phyloP scores from a whole-genome alignment of 2,888 invertebrate species.

The Amiota communis region DNA sequence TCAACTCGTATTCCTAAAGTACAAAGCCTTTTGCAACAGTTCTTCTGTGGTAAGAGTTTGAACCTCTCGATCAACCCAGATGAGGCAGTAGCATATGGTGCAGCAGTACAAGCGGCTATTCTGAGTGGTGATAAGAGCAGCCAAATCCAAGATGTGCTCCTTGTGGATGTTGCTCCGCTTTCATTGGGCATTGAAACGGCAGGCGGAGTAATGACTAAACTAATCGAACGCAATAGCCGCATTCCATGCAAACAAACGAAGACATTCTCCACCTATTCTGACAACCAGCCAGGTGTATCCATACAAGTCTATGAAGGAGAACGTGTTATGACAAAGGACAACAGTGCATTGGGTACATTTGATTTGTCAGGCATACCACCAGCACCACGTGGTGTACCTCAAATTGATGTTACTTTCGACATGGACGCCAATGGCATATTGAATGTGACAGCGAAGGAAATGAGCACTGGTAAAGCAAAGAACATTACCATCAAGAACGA shows the following conservation, averaged over 20 bases:
- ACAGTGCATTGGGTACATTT: constrained; percentile 95
- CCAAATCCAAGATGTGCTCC: constrained; percentile 31
- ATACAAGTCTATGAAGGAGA: constrained; percentile 86
- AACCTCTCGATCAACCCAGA: constrained; percentile 86
- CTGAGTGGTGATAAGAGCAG: constrained; percentile 80
- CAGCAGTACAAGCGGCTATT: constrained; percentile 83
- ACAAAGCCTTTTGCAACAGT: constrained; percentile 82
- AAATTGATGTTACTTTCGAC: constrained; percentile 86
- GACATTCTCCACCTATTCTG: constrained; percentile 85
- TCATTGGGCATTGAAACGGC: constrained; percentile 86
- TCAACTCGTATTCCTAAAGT: constrained; percentile 87
- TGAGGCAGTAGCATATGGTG: constrained; percentile 87
- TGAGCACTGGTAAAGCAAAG: constrained; percentile 80
- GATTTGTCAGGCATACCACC: constrained; percentile 96
- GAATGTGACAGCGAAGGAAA: constrained; percentile 86
- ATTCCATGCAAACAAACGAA: constrained; percentile 83
- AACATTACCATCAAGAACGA: constrained; percentile 89
- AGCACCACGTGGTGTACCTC: constrained; percentile 90
- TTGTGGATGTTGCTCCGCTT: constrained; percentile 81
- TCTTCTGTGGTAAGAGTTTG: constrained; percentile 82
- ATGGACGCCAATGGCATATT: constrained; percentile 96
- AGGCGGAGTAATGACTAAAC: constrained; percentile 86
- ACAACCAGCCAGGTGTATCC: constrained; percentile 85
- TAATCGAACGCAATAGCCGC: constrained; percentile 81
- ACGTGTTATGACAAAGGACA: constrained; percentile 93